Conservation (phyloP, 2,797 vertebrate genomes). For the Melanotaenia maccullochi region DNA sequence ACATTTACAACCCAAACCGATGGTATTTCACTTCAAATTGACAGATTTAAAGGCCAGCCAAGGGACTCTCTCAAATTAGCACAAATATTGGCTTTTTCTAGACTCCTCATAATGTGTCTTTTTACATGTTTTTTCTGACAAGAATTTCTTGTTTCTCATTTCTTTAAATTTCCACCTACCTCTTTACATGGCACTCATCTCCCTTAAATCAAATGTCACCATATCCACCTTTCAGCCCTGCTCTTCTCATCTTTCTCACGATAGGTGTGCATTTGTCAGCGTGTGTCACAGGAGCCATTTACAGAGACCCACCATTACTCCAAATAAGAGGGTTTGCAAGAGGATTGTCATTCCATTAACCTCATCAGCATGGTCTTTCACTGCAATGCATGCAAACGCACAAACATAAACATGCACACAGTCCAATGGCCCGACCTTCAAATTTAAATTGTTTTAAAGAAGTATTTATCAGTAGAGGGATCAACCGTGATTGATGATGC, state of each 20-base stretch:
- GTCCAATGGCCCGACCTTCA: not conserved
- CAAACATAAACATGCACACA: not conserved
- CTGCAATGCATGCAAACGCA: not conserved
- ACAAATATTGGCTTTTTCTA: constrained; percentile 45
- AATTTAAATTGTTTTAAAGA: constrained; percentile 28
- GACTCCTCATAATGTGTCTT: not conserved
- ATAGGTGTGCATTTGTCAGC: constrained; percentile 19
- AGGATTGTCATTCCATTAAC: constrained; percentile 54
- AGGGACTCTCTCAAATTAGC: constrained; percentile 38
- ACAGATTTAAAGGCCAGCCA: constrained; percentile 58
- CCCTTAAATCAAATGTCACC: constrained; percentile 34
- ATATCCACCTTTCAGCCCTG: constrained; percentile 13
- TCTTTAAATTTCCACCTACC: constrained; percentile 8
- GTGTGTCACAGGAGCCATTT: constrained; percentile 31
- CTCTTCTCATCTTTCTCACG: constrained; percentile 11
- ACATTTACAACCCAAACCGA: constrained; percentile 55
- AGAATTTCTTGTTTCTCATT: constrained; percentile 10
- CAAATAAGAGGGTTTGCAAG: constrained; percentile 55
- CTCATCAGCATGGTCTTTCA: constrained; percentile 44
- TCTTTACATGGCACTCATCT: constrained; percentile 4
- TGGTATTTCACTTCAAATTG: constrained; percentile 45
- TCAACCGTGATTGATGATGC: constrained; percentile 11
- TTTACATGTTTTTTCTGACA: constrained; percentile 5
- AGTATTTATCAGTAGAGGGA: constrained; percentile 13
- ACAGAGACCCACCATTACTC: constrained; percentile 54